Evolutionary conservation across 2,888 invertebrate species (phyloP).

Genomic region (Cepaea hortensis): DNA sequence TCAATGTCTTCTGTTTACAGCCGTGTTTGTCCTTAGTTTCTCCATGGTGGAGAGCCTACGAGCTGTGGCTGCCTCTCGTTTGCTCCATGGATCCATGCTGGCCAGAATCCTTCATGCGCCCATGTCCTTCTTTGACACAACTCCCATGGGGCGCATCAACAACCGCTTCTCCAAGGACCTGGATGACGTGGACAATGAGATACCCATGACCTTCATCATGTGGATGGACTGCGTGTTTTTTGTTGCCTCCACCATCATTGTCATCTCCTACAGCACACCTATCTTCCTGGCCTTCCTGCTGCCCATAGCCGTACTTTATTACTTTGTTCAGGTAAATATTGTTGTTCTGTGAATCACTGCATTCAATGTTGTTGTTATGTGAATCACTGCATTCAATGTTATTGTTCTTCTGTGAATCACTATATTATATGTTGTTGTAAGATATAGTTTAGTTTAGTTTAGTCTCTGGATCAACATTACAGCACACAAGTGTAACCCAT

Average conservation of each 20-base stretch:
- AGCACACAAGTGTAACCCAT: no score
- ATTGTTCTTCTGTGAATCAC: no score
- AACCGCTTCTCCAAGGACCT: slow-evolving; percentile 73
- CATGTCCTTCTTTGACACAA: slow-evolving; percentile 77
- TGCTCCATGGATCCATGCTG: slow-evolving; percentile 63
- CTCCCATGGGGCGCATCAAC: slow-evolving; percentile 76
- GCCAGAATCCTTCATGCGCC: slow-evolving; percentile 71
- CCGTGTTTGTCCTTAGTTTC: slow-evolving; percentile 11
- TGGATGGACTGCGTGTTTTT: slow-evolving; percentile 53
- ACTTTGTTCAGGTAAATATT: slow-evolving; percentile 62
- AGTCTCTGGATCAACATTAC: no score
- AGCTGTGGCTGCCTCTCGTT: slow-evolving; percentile 71
- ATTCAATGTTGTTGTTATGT: no score
- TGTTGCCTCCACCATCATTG: slow-evolving; percentile 58
- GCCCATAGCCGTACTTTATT: slow-evolving; percentile 62
- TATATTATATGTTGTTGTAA: no score
- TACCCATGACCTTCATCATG: slow-evolving; percentile 62
- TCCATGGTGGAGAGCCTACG: slow-evolving; percentile 69
- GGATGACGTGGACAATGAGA: slow-evolving; percentile 67
- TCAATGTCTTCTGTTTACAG: background rate
- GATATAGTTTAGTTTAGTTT: no score
- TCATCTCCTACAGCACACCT: slow-evolving; percentile 64
- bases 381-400: no score
- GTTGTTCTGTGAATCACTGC: no score
- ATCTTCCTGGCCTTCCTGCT: slow-evolving; percentile 60